A percentile compares a stretch with the other conserved stretches of the same genome.
Conservation (phyloP, 1,140 invertebrate species). For the Bombus vancouverensis region DNA sequence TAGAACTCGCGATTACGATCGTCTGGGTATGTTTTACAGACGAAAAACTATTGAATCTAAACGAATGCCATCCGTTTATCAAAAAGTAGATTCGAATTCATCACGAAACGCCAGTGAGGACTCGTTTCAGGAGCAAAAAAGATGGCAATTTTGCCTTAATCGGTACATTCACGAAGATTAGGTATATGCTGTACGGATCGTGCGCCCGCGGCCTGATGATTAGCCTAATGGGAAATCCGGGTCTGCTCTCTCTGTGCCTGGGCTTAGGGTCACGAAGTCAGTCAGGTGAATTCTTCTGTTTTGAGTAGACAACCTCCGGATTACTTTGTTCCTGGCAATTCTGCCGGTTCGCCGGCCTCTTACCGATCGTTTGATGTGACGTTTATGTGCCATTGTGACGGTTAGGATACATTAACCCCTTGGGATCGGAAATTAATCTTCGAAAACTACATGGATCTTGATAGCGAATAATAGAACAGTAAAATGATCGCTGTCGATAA, state of each 20-base stretch:
- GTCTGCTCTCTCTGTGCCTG: conserved; percentile 45
- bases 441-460: not conserved
- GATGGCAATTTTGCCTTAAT: conserved; percentile 53
- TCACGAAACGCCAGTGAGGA: not conserved
- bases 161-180: conserved; percentile 54
- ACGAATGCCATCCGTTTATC: too few species aligned
- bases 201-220: conserved; percentile 55
- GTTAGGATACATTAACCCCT: conserved; percentile 9
- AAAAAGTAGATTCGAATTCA: not conserved
- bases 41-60: not conserved
- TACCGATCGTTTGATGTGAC: conserved; percentile 11
- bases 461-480: not conserved
- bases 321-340: conserved; percentile 50
- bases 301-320: conserved; percentile 50
- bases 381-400: conserved; percentile 18
- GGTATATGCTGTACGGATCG: conserved; percentile 51
- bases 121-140: not conserved
- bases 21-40: not conserved
- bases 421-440: conserved; percentile 2
- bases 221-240: conserved; percentile 65
- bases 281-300: conserved; percentile 63
- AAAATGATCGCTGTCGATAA: not conserved
- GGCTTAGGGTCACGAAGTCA: conserved; percentile 56
- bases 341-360: conserved; percentile 23
- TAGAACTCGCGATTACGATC: not conserved